Percentiles rank a stretch among this genome's conserved stretches.
Conservation (phyloP, 1,140 invertebrate genomes). For the Drosophila sucinea region DNA sequence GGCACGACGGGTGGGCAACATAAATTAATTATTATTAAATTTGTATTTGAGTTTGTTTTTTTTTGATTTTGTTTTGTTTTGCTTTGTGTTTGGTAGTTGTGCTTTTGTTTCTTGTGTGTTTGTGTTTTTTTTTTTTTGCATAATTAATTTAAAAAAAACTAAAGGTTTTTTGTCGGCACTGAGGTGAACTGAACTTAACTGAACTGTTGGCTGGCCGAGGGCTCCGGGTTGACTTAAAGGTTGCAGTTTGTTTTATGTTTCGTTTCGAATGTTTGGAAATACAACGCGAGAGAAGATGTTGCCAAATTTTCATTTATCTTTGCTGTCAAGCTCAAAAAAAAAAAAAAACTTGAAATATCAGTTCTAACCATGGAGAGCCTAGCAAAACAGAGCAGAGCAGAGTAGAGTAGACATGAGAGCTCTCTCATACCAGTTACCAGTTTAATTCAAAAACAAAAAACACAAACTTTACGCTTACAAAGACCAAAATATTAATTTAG, state of each 20-base stretch:
- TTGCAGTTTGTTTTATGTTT: not conserved
- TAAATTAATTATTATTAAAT: slow-evolving; percentile 75
- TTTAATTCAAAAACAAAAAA: too few relatives aligned
- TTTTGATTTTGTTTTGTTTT: slow-evolving; percentile 28
- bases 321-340: not conserved
- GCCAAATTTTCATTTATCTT: not conserved
- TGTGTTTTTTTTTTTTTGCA: slow-evolving; percentile 13
- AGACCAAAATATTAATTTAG: not conserved
- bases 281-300: not conserved
- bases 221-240: slow-evolving; percentile 4
- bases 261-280: not conserved
- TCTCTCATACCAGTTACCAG: not conserved
- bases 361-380: not conserved
- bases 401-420: not conserved
- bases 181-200: not conserved
- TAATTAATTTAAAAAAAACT: slow-evolving; percentile 8
- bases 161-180: slow-evolving; percentile 6
- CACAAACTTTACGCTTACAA: not conserved
- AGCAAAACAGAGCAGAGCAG: too few relatives aligned
- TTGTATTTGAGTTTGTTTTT: slow-evolving; percentile 53
- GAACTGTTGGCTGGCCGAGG: not conserved
- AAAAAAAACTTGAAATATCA: not conserved
- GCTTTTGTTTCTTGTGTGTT: slow-evolving; percentile 44
- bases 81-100: slow-evolving; percentile 1
- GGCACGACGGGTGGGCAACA: slow-evolving; percentile 60